Evolutionary conservation across 2,113 vertebrate genomes (phyloP).

Genomic region (Cranoglanis bouderius): DNA sequence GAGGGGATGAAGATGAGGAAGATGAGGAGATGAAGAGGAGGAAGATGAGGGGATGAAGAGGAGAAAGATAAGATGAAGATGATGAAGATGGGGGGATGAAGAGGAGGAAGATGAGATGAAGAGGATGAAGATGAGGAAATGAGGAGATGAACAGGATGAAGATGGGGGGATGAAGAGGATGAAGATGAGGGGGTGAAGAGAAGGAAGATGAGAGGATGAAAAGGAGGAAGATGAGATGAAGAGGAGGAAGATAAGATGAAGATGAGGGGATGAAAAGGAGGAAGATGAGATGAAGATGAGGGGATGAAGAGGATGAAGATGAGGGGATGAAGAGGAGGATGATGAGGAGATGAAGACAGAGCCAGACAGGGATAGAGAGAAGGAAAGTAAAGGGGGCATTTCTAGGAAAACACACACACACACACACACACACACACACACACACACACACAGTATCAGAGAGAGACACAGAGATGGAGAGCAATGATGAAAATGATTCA

Average conservation of each 20-base stretch:
- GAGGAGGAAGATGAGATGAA: background rate
- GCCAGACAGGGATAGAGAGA: no score
- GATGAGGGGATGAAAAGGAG: background rate
- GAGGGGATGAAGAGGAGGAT: background rate
- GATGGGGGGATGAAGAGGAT: background rate
- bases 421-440: background rate
- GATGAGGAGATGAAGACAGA: no score
- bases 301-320: background rate
- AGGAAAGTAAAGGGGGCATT: background rate
- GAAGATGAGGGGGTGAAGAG: background rate
- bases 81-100: background rate
- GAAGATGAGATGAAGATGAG: background rate
- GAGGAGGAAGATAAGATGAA: background rate
- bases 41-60: background rate
- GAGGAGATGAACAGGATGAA: background rate
- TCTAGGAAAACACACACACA: background rate
- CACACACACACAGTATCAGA: background rate
- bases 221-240: background rate
- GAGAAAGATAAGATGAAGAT: background rate
- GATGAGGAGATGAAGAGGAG: background rate
- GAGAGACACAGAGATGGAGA: conserved; percentile 18
- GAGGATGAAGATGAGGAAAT: background rate
- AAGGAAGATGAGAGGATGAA: background rate
- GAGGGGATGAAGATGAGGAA: background rate
- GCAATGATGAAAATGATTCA: conserved; percentile 13